Evolutionary conservation across 2,797 vertebrate species (phyloP).

Genomic region (Phaenicophaeus curvirostris): DNA sequence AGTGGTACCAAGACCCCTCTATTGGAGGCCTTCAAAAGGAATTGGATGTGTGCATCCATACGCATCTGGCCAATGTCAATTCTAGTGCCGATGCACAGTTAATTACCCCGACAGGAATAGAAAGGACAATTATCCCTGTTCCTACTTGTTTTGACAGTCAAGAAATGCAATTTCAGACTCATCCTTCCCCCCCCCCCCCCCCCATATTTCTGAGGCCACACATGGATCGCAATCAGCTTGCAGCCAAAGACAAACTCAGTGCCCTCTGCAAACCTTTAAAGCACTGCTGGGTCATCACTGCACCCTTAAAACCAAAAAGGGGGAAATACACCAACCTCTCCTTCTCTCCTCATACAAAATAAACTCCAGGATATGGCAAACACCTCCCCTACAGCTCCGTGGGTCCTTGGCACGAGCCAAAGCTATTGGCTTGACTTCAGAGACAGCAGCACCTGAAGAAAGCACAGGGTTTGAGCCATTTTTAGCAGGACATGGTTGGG

Average conservation of each 20-base stretch:
- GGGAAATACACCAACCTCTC: rapidly evolving
- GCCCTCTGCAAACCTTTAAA: background rate
- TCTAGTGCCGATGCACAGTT: background rate
- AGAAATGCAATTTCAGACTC: background rate
- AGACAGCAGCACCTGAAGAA: background rate
- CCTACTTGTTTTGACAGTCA: background rate
- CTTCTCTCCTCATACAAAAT: rapidly evolving
- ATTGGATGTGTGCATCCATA: rapidly evolving
- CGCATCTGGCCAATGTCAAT: rapidly evolving
- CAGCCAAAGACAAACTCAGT: background rate
- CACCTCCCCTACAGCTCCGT: background rate
- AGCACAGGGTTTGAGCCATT: rapidly evolving
- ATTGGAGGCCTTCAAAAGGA: background rate
- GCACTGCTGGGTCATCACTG: rapidly evolving
- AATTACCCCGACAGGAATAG: background rate
- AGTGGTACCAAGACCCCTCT: background rate
- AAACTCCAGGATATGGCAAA: rapidly evolving
- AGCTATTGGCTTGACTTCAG: rapidly evolving
- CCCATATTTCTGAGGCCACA: rapidly evolving
- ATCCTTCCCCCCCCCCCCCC: rapidly evolving
- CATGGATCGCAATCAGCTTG: rapidly evolving
- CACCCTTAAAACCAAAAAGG: background rate
- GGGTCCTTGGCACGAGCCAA: background rate
- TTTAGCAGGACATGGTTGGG: background rate
- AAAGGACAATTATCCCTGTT: background rate